These are phyloP conservation scores for Pelodiscus sinensis DNA, from an alignment of 2,113 vertebrate genomes.

Conservation along the genomic window DNA sequence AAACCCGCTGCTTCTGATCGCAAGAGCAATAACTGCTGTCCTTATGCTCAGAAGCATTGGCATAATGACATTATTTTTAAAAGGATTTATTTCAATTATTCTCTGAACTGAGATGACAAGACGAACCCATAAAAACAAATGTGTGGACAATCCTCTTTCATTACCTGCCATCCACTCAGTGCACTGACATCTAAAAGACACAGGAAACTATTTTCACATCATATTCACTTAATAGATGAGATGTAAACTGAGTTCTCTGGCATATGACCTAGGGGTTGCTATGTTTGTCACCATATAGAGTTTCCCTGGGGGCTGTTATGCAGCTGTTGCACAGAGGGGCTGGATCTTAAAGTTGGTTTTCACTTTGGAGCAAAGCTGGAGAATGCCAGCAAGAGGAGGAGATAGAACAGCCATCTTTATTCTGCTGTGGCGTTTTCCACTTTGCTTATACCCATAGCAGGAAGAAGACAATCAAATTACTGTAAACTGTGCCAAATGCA, in stretches of 20 bases:
- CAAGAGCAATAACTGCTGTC: neutral
- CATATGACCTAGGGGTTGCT: neutral
- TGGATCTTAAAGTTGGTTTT: neutral
- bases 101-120: constrained; percentile 6
- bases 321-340: constrained; percentile 3
- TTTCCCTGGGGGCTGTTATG: constrained; percentile 25
- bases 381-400: neutral
- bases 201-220: constrained; percentile 45
- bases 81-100: constrained; percentile 55
- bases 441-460: neutral
- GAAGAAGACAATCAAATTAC: neutral
- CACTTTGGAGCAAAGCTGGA: neutral
- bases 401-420: neutral
- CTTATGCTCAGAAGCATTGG: neutral
- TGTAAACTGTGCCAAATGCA: neutral
- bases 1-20: neutral
- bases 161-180: constrained; percentile 29
- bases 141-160: constrained; percentile 38
- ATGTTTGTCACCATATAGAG: constrained; percentile 1
- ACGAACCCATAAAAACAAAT: constrained; percentile 40
- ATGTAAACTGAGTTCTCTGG: constrained; percentile 21
- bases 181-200: constrained; percentile 45
- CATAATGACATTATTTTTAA: constrained; percentile 21
- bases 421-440: neutral
- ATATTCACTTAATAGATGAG: constrained; percentile 34